Percentiles rank a stretch among this genome's conserved stretches.
phyloP scores from a whole-genome alignment of 2,888 invertebrate species.

The Ypsolopha scabrella region DNA sequence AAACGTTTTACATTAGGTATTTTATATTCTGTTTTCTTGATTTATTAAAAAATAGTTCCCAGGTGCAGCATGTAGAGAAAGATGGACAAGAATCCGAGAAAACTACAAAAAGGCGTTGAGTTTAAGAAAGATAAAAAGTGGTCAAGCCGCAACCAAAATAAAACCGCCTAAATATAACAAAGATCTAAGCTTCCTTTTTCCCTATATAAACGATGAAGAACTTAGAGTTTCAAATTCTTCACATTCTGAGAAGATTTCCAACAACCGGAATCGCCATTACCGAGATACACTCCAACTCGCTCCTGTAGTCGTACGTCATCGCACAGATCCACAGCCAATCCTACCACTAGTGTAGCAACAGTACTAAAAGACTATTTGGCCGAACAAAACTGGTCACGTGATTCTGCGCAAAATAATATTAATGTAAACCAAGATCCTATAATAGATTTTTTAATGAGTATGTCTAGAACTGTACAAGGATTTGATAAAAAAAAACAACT shows the following conservation, averaged over 20 bases:
- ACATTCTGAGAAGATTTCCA: constrained; percentile 13
- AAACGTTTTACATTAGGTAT: constrained; percentile 11
- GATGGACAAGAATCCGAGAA: constrained; percentile 13
- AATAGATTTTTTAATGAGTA: constrained; percentile 11
- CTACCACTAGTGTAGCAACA: neutral
- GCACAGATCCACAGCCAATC: too few relatives aligned
- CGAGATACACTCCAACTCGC: constrained; percentile 6
- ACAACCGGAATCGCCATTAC: constrained; percentile 7
- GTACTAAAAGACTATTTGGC: constrained; percentile 9
- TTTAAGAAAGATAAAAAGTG: constrained; percentile 14
- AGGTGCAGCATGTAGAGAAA: constrained; percentile 10
- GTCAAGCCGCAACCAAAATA: constrained; percentile 14
- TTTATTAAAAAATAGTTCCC: constrained; percentile 3
- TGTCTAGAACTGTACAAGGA: constrained; percentile 12
- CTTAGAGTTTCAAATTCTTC: constrained; percentile 1
- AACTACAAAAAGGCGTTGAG: constrained; percentile 12
- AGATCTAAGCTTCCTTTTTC: constrained; percentile 2
- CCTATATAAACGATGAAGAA: too few relatives aligned
- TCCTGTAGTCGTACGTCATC: neutral
- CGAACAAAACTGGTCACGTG: neutral
- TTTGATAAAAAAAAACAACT: constrained; percentile 13
- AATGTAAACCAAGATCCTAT: constrained; percentile 8
- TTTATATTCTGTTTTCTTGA: neutral
- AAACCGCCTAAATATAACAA: constrained; percentile 14
- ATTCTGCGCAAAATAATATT: constrained; percentile 6